A percentile compares a stretch with the other conserved stretches of the same genome.
Evolutionary conservation across 1,140 invertebrate genomes (phyloP).

Genomic region (Pinna nobilis): DNA sequence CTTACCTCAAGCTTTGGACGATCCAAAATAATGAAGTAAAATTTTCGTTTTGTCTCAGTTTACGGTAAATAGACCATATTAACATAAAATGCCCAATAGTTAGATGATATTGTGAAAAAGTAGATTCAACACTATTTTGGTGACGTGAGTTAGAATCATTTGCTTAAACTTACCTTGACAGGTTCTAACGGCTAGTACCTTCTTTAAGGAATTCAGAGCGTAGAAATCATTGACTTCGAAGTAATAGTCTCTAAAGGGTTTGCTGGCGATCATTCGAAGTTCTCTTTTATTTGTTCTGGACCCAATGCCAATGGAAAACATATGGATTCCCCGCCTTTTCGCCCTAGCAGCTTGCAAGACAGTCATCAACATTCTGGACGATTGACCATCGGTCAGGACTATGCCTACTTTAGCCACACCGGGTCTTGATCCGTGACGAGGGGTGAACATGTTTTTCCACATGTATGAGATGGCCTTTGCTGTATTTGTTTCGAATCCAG

Average conservation of each 20-base stretch:
- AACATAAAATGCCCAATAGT: neutral
- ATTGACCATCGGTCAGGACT: conserved; percentile 63
- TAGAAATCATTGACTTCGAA: conserved; percentile 48
- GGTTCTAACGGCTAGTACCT: conserved; percentile 50
- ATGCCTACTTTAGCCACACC: conserved; percentile 54
- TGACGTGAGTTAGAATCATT: neutral
- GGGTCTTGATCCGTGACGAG: conserved; percentile 39
- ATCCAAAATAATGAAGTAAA: too few species aligned
- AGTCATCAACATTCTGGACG: conserved; percentile 47
- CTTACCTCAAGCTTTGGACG: too few species aligned
- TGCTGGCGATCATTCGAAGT: conserved; percentile 49
- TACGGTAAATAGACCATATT: neutral
- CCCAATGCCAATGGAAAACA: conserved; percentile 61
- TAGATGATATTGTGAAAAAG: neutral
- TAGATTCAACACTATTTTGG: neutral
- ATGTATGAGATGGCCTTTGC: conserved; percentile 38
- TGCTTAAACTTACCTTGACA: conserved; percentile 45
- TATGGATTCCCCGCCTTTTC: conserved; percentile 41
- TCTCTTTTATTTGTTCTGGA: conserved; percentile 44
- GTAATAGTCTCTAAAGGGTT: conserved; percentile 37
- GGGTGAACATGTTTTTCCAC: conserved; percentile 45
- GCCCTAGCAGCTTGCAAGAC: conserved; percentile 47
- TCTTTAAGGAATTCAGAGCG: conserved; percentile 49
- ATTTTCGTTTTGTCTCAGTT: too few species aligned
- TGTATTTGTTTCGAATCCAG: conserved; percentile 45